Conservation (phyloP, 2,888 invertebrate species). For the Erebia aethiops region DNA sequence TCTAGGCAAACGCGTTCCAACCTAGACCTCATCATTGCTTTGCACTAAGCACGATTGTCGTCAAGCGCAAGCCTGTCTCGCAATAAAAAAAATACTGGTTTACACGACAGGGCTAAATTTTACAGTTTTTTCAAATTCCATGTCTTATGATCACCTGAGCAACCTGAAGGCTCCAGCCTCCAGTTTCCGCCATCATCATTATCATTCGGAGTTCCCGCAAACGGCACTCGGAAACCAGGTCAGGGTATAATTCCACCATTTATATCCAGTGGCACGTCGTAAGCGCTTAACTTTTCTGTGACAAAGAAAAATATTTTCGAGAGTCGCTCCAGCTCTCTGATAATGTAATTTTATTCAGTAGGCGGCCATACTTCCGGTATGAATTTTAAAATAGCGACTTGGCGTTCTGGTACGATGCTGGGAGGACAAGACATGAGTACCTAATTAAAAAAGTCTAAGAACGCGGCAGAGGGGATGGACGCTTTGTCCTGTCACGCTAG, state of each 20-base stretch:
- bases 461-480: too few relatives aligned
- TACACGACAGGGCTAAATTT: background rate
- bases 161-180: background rate
- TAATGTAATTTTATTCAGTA: constrained; percentile 20
- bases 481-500: too few relatives aligned
- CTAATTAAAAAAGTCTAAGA: too few relatives aligned
- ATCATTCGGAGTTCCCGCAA: constrained; percentile 2
- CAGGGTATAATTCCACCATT: constrained; percentile 21
- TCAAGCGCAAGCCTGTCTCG: too few relatives aligned
- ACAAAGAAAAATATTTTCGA: constrained; percentile 19
- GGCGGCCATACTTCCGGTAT: constrained; percentile 6
- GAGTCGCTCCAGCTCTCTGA: constrained; percentile 3
- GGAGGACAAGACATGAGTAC: background rate
- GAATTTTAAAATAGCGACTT: constrained; percentile 6
- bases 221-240: constrained; percentile 1
- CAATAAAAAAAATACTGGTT: background rate
- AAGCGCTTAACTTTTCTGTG: constrained; percentile 18
- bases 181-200: constrained; percentile 2
- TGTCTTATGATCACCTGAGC: background rate
- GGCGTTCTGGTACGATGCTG: background rate
- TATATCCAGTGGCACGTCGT: constrained; percentile 18
- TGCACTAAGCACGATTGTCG: too few relatives aligned
- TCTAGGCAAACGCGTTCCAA: too few relatives aligned
- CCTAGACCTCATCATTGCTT: too few relatives aligned
- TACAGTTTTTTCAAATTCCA: background rate